Evolutionary conservation across 2,113 vertebrate genomes (phyloP).

Genomic region (Triplophysa rosa): DNA sequence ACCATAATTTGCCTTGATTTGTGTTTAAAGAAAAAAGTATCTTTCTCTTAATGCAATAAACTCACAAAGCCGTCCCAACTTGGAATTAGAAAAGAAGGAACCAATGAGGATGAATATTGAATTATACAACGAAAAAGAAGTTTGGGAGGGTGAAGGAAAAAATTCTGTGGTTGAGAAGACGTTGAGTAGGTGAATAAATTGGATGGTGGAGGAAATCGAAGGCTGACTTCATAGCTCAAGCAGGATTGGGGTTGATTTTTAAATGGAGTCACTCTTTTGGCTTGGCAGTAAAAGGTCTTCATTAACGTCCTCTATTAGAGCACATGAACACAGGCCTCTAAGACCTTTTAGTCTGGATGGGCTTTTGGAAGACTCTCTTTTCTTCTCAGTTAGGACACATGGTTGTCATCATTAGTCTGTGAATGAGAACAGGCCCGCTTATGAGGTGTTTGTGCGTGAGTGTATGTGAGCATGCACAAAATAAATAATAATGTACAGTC

Average conservation of each 20-base stretch:
- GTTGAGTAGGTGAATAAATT: conserved; percentile 37
- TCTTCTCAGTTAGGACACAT: conserved; percentile 8
- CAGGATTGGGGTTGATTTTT: conserved; percentile 56
- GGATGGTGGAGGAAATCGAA: conserved; percentile 8
- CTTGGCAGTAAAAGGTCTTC: conserved; percentile 62
- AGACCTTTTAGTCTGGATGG: conserved; percentile 4
- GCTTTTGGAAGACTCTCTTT: conserved; percentile 11
- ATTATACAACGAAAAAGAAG: conserved; percentile 57
- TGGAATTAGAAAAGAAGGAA: conserved; percentile 39
- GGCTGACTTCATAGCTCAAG: conserved; percentile 59
- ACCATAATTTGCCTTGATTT: conserved; percentile 71
- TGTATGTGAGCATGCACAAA: conserved; percentile 26
- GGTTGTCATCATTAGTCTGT: conserved; percentile 64
- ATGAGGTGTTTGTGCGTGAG: conserved; percentile 5
- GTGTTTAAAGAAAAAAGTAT: conserved; percentile 63
- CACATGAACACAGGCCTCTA: background rate
- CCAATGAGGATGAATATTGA: conserved; percentile 58
- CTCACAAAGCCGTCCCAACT: conserved; percentile 48
- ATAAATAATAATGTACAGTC: background rate
- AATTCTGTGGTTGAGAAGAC: conserved; percentile 30
- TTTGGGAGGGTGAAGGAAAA: background rate
- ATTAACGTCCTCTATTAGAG: conserved; percentile 66
- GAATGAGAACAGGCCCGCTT: conserved; percentile 64
- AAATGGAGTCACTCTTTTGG: conserved; percentile 63
- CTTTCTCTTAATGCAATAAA: conserved; percentile 63